Evolutionary conservation across 1,140 invertebrate genomes (phyloP).

Genomic region (Lanistes nyassanus): DNA sequence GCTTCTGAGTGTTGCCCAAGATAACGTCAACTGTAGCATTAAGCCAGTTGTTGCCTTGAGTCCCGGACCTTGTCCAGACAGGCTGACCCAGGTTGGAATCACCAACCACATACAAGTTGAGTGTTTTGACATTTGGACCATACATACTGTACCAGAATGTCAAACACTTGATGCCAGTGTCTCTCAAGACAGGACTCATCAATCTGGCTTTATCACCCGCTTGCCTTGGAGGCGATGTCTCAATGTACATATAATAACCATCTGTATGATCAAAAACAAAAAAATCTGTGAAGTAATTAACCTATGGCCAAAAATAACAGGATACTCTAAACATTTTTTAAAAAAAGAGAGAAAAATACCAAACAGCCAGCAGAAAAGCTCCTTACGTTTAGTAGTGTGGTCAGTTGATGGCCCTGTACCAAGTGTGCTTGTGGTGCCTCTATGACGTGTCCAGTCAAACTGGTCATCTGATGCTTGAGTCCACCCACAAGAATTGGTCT

Average conservation of each 20-base stretch:
- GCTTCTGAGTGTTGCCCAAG: constrained; percentile 10
- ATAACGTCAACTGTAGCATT: constrained; percentile 45
- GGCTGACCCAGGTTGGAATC: constrained; percentile 16
- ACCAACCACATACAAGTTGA: constrained; percentile 33
- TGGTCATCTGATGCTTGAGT: constrained; percentile 41
- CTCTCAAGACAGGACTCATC: constrained; percentile 24
- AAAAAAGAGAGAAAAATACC: no score
- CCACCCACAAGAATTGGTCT: constrained; percentile 60
- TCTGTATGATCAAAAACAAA: constrained; percentile 7
- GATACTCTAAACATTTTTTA: no score
- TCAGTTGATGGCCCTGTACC: constrained; percentile 43
- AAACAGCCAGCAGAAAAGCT: no score
- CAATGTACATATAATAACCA: constrained; percentile 57
- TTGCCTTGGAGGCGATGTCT: constrained; percentile 45
- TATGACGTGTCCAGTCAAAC: constrained; percentile 32
- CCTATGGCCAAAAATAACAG: no score
- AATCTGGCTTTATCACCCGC: constrained; percentile 56
- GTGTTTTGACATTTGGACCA: constrained; percentile 65
- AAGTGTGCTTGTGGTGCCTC: constrained; percentile 29
- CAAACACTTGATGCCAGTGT: constrained; percentile 38
- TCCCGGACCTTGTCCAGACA: constrained; percentile 48
- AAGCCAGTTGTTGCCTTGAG: constrained; percentile 57
- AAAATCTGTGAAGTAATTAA: not conserved
- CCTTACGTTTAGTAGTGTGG: constrained; percentile 26
- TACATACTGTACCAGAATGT: constrained; percentile 81